Conservation (phyloP, 2,113 vertebrate genomes). For the Nycticryphes semicollaris region DNA sequence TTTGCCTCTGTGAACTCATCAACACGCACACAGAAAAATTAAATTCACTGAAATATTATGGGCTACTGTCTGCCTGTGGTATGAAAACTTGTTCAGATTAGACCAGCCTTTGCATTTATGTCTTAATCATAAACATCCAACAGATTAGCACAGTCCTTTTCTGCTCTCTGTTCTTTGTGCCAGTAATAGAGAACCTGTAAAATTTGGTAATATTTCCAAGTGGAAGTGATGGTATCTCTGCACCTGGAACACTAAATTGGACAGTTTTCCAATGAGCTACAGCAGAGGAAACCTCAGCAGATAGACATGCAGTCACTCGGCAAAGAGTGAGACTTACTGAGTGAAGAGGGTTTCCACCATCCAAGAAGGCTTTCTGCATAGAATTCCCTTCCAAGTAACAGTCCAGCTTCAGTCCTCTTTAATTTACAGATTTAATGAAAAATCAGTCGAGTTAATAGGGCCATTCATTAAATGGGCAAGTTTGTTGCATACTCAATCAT, state of each 20-base stretch:
- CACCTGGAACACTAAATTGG: not conserved
- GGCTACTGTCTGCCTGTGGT: not conserved
- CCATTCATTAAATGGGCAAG: not conserved
- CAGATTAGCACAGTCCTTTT: not conserved
- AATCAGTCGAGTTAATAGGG: not conserved
- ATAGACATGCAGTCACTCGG: not conserved
- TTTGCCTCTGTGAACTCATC: not conserved
- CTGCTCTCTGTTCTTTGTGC: not conserved
- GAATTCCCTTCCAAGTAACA: not conserved
- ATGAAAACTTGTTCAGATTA: not conserved
- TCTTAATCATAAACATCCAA: not conserved
- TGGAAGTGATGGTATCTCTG: not conserved
- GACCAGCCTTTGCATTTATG: not conserved
- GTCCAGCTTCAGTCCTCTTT: not conserved
- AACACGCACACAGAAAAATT: not conserved
- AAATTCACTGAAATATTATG: not conserved
- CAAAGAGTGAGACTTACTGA: not conserved
- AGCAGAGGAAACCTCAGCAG: not conserved
- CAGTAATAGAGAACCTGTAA: not conserved
- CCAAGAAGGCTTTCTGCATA: not conserved
- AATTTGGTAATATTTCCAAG: not conserved
- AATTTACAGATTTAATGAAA: constrained; percentile 23
- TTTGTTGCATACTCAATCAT: not conserved
- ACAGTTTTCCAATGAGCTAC: not conserved
- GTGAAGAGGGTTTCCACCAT: not conserved